Base-by-base conservation (phyloP, 2,888 invertebrate genomes). In the Acrocera orbiculus region DNA sequence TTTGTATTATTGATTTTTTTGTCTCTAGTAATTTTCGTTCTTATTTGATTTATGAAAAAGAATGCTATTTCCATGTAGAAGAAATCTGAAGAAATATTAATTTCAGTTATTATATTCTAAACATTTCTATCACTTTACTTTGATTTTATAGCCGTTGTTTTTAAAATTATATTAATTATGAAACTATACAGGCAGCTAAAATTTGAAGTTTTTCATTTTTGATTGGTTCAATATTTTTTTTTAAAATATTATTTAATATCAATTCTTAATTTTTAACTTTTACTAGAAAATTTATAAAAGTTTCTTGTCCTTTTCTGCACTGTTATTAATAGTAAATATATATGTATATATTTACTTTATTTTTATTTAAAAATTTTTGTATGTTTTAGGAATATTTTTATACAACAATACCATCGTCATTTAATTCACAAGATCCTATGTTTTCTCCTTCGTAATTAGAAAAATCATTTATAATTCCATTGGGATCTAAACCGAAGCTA, bases 401-500 rank as follows among this genome's bases (percentile, higher is more conserved):
- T 48, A 56, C 49, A 46, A 60, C 49, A 42, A 54, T 52, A 48
- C 56, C 56, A 43, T 61, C 60, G 34, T 57, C 60, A 47, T 58
- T 58, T 42, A 62, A 46, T 53, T 63, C 64, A 58, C 71, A 71
- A 44, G 62, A 61, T 46, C 64, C 65, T 48, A 73, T 60, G 50
- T 71, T 69, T 51, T 64, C 65, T 39, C 71, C 70, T 45, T 66
- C 63, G 46, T 64, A 69, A 22, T 58, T 47, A 25, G 66, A 65
- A 54, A 72, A 72, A 53, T 73, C 69, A 36, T 54, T 54, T 32
- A 60, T 58, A 43, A 57, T 43, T 30, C 55, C 46, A 40, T 48
- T 52, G 36, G 53, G 52, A 42, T 58, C 58, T 30, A 52, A 50
- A 15, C 57, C 58, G 39, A 61, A 69, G 30, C 67, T 63, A 47